Conservation (phyloP, 2,888 invertebrate species). For the Stramonita haemastoma region DNA sequence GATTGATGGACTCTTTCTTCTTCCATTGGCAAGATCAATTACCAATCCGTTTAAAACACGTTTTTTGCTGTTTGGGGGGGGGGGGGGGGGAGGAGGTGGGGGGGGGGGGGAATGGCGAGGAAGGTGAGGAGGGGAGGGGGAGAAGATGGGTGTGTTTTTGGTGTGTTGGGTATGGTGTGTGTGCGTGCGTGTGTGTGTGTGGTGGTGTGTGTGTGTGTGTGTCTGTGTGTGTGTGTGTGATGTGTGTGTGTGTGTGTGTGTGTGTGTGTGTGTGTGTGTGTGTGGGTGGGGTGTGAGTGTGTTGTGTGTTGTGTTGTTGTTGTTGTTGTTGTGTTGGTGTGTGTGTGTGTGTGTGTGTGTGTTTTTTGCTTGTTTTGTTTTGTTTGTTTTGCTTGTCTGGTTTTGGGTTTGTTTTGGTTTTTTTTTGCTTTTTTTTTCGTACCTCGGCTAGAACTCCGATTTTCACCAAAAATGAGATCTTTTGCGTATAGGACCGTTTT, state of each 20-base stretch:
- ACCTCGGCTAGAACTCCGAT: too few species aligned
- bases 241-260: neutral
- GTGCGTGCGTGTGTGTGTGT: neutral
- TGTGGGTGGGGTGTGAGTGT: too few species aligned
- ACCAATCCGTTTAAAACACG: too few species aligned
- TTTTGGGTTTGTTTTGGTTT: neutral
- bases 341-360: neutral
- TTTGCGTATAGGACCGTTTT: too few species aligned
- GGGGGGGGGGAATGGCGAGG: too few species aligned
- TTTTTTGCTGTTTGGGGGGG: too few species aligned
- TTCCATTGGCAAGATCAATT: too few species aligned
- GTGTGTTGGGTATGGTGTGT: neutral
- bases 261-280: neutral
- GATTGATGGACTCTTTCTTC: too few species aligned
- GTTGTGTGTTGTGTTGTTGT: neutral
- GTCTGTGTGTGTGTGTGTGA: neutral
- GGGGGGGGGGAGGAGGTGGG: too few species aligned
- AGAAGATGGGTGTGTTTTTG: neutral
- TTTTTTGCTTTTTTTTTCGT: neutral
- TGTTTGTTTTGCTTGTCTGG: too few species aligned
- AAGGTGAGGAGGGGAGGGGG: neutral
- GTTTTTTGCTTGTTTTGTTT: neutral
- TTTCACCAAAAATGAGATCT: too few species aligned
- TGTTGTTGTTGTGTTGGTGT: neutral
- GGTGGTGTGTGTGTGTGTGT: neutral